Conservation (phyloP, 1,140 invertebrate species). For the Maniola jurtina region DNA sequence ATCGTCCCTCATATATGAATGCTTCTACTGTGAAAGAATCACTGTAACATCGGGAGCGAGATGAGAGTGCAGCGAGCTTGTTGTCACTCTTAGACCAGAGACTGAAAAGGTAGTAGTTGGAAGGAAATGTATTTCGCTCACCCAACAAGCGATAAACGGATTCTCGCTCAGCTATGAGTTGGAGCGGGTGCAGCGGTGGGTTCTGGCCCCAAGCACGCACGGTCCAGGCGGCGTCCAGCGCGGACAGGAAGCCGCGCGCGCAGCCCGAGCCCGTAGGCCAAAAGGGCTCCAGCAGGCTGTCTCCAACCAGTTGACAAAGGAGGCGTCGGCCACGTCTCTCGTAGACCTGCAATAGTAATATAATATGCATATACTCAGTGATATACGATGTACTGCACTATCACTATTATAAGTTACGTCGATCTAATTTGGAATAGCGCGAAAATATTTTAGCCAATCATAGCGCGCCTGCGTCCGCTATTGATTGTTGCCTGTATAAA, state of each 20-base stretch:
- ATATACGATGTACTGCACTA: too few species aligned
- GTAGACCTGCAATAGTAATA: conserved; percentile 48
- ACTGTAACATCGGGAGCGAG: too few species aligned
- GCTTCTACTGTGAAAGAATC: too few species aligned
- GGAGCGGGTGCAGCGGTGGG: conserved; percentile 83
- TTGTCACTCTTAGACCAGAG: neutral
- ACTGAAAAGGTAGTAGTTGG: neutral
- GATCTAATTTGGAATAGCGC: too few species aligned
- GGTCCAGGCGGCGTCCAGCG: conserved; percentile 97
- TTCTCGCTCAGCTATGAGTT: conserved; percentile 96
- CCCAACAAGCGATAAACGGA: conserved; percentile 90
- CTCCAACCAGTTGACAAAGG: conserved; percentile 94
- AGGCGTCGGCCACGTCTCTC: conserved; percentile 89
- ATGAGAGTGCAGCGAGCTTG: too few species aligned
- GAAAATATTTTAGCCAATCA: too few species aligned
- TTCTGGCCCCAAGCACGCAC: conserved; percentile 89
- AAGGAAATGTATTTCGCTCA: conserved; percentile 32
- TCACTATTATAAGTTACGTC: too few species aligned
- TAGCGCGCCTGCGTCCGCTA: too few species aligned
- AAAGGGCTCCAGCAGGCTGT: conserved; percentile 97
- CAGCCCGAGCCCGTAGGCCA: conserved; percentile 99
- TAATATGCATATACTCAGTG: too few species aligned
- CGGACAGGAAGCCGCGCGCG: conserved; percentile 97
- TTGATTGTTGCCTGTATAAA: too few species aligned
- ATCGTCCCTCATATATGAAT: too few species aligned